These are phyloP conservation scores for Prinia subflava DNA, from an alignment of 2,113 vertebrate species.

Conservation along the genomic window DNA sequence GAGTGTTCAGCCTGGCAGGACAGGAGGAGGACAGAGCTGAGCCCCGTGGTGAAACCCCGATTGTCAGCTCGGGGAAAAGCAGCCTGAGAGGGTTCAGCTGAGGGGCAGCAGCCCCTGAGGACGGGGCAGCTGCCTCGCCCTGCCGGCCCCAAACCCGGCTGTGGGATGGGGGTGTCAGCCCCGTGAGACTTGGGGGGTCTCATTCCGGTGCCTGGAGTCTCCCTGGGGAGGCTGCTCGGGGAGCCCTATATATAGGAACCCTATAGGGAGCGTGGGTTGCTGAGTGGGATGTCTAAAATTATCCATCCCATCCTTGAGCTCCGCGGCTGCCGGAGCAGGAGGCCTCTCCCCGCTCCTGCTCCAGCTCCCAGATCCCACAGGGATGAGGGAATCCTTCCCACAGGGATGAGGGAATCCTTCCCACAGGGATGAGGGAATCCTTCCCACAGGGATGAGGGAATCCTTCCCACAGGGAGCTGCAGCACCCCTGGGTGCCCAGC, in stretches of 20 bases:
- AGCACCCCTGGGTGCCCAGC: neutral
- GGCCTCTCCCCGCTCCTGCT: neutral
- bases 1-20: neutral
- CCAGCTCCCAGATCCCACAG: fast-evolving
- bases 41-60: fast-evolving
- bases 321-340: neutral
- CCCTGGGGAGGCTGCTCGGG: neutral
- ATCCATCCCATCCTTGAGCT: constrained; percentile 27
- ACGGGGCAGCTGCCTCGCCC: fast-evolving
- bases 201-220: neutral
- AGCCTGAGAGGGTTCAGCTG: neutral
- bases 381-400: neutral
- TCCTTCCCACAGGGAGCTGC: no score
- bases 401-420: neutral
- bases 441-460: no score
- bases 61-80: neutral
- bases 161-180: neutral
- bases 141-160: neutral
- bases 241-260: constrained; percentile 50
- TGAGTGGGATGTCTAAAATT: constrained; percentile 54
- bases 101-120: neutral
- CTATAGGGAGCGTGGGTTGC: constrained; percentile 23
- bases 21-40: neutral
- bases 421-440: neutral
- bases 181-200: neutral